These are phyloP conservation scores for Eupithecia dodoneata DNA, from an alignment of 2,888 invertebrate species.

Conservation along the genomic window DNA sequence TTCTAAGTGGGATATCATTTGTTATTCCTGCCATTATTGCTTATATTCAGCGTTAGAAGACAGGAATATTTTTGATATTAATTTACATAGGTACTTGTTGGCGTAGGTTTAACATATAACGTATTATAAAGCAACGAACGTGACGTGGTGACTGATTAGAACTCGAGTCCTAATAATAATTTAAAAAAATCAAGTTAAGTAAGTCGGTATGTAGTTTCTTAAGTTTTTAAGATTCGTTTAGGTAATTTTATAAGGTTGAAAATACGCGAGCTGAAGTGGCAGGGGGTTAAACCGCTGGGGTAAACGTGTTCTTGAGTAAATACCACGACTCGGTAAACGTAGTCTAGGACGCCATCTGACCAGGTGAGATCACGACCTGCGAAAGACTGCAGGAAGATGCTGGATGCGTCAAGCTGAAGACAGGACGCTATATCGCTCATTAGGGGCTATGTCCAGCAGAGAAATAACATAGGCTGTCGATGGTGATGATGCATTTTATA, in stretches of 20 bases:
- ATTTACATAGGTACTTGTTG: not conserved
- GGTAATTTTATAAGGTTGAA: not conserved
- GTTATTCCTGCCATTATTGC: not conserved
- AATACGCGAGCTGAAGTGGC: too few relatives aligned
- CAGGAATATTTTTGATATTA: not conserved
- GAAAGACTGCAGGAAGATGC: too few relatives aligned
- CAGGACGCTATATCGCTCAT: too few relatives aligned
- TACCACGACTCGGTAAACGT: too few relatives aligned
- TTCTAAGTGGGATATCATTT: not conserved
- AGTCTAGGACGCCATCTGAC: too few relatives aligned
- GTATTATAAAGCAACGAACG: not conserved
- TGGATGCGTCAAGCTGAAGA: too few relatives aligned
- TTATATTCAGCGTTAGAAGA: not conserved
- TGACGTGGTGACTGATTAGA: not conserved
- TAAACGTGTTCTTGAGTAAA: too few relatives aligned
- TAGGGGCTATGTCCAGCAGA: too few relatives aligned
- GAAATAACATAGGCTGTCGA: too few relatives aligned
- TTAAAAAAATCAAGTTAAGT: not conserved
- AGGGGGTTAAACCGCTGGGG: too few relatives aligned
- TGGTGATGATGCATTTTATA: not conserved
- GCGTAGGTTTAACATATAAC: not conserved
- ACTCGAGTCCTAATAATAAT: not conserved
- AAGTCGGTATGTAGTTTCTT: not conserved
- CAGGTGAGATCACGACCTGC: too few relatives aligned
- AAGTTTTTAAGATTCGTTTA: not conserved